phyloP scores from a whole-genome alignment of 2,888 invertebrate genomes.

The Choristoneura rosaceana region DNA sequence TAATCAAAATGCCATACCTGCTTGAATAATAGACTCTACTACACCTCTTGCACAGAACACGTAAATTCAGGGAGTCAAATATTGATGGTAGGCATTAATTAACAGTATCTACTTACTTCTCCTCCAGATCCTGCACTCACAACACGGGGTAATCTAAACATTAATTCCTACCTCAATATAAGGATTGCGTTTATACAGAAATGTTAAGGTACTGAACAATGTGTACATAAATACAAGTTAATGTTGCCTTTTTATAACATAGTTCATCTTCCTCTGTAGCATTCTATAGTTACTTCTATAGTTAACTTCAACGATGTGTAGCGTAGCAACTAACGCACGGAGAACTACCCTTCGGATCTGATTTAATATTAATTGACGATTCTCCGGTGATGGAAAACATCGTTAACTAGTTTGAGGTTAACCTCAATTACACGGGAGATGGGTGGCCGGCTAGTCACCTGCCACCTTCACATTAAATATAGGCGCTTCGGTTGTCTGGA shows the following conservation, averaged over 20 bases:
- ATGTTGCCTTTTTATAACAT: neutral
- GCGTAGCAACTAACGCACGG: neutral
- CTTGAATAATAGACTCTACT: neutral
- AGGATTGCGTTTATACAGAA: neutral
- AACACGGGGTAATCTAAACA: neutral
- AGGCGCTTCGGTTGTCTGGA: neutral
- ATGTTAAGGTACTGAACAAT: too few relatives aligned
- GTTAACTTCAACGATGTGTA: neutral
- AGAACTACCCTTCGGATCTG: neutral
- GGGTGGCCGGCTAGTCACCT: neutral
- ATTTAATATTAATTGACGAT: constrained; percentile 3
- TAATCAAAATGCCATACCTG: too few relatives aligned
- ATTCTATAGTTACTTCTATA: neutral
- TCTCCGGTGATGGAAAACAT: constrained; percentile 5
- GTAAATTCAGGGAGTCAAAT: neutral
- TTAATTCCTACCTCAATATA: neutral
- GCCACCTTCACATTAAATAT: neutral
- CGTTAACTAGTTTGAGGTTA: constrained; percentile 13
- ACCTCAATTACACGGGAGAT: constrained; percentile 6
- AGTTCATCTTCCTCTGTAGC: neutral
- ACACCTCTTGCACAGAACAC: neutral
- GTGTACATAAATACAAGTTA: too few relatives aligned
- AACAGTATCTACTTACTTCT: neutral
- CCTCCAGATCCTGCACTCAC: neutral
- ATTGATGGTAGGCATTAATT: neutral